Evolutionary conservation across 1,140 invertebrate species (phyloP), one percentile per base, ranked within the genome.

Genomic region (Drosophila simulans): DNA sequence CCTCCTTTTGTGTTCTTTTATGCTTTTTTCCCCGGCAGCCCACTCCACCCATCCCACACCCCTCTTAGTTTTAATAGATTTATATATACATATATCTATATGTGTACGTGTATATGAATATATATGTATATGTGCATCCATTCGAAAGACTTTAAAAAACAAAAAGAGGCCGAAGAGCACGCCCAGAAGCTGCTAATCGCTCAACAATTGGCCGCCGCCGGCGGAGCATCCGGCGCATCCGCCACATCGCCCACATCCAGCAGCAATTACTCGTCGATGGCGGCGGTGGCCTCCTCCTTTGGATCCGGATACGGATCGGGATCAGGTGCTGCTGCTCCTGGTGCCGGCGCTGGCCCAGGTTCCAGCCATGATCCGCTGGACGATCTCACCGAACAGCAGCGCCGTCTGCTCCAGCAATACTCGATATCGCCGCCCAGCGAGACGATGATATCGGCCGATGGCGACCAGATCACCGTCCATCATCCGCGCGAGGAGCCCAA

Each of bases 81-180:
- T 15, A 11, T 20, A 13, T 58, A 40, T 66, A 20, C 20, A 54
- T 43, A 22, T 72, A 55, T 51, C 34, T 51, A 51, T 39, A 48
- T 57, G 39, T 52, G 3, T 54, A 71, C 54, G 45, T 55, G 15
- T 59, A 48, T 83, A 60, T 77, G 46, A 31, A 46, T 48, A 5
- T 54, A 71, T 58, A 48, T 58, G 27, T 59, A 51, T 83, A 60
- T 77, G 46, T 58, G 53, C 54, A 40, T 46, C 22, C 51, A 34
- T 34, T 34, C 20, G 17, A 71, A 71, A 85, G 90, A 90, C 64
- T 91, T 88, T 65, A 91, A 91, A 91, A 91, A 91, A 56, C 90
- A 91, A 91, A 91, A 91, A 86, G 90, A 91, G 75, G 90, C 90
- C 60, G 90, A 91, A 80, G 90, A 91, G 81, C 90, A 91, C 77